Evolutionary conservation across 2,888 invertebrate species (phyloP), one percentile per base, ranked within the genome.

Genomic region (Drosophila nigritarsus): DNA sequence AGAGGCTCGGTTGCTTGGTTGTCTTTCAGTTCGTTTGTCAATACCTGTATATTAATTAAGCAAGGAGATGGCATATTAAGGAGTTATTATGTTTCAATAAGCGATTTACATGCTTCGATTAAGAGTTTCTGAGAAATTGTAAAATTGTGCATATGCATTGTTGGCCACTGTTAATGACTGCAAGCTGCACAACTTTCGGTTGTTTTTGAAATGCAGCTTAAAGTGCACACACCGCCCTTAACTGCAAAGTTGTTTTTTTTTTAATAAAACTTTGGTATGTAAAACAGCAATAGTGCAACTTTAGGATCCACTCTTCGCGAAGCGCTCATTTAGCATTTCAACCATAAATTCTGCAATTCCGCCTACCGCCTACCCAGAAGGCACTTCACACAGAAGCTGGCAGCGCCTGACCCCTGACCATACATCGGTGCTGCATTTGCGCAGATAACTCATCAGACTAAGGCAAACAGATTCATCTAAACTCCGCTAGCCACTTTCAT

Each of bases 381-480:
- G 58, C 73, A 67, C 66, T 56, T 55, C 56, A 24, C 54, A n/a
- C 30, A 32, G 30, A 6, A 48, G 58, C 20, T 13, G 27, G 20
- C 18, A 34, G 32, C 50, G 13, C 32, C 20, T 15, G 29, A 18
- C 36, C 24, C 36, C 45, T 9, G 24, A 13, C 56, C 51, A 36
- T 29, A 20, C 53, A 24, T 40, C 36, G 45, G 66, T 69, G 81
- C 73, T 78, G 87, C 83, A 85, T 75, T 87, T 83, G 75, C 60
- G 75, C 80, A 87, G 87, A 86, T 86, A 86, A 87, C 85, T 86
- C 85, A 86, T 86, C 85, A 87, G 85, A 86, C 85, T 86, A 86
- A 86, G 87, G 85, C 85, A 86, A 86, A 82, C 85, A 87, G 85
- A 86, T 86, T 86, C 87, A 86, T 86, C 85, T 86, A 87, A 87